Conservation (phyloP, 2,797 vertebrate genomes). For the Acomys russatus region DNA sequence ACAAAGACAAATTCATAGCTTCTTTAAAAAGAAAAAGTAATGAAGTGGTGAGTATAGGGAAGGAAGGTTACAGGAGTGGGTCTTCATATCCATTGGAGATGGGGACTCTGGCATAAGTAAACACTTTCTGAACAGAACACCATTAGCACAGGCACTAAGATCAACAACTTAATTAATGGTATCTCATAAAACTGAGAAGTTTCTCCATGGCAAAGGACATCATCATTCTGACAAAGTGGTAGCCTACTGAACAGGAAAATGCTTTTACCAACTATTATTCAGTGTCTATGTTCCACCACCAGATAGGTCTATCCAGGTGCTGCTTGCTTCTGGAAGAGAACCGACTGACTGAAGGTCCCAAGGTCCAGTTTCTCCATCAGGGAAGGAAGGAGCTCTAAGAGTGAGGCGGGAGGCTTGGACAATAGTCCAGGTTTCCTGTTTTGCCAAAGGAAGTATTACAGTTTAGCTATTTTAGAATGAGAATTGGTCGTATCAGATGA, state of each 20-base stretch:
- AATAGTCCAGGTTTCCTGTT: too few relatives aligned
- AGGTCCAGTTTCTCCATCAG: too few relatives aligned
- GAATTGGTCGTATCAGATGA: too few relatives aligned
- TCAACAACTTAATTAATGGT: neutral
- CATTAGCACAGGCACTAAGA: neutral
- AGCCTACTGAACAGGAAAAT: neutral
- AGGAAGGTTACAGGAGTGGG: neutral
- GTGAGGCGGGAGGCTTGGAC: too few relatives aligned
- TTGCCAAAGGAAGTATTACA: too few relatives aligned
- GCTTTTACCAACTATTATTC: neutral
- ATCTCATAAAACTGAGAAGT: neutral
- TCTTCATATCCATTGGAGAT: neutral
- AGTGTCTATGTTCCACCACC: too few relatives aligned
- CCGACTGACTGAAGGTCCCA: too few relatives aligned
- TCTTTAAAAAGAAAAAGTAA: neutral
- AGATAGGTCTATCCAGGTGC: too few relatives aligned
- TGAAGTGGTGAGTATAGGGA: neutral
- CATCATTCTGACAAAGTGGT: neutral
- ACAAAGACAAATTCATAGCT: neutral
- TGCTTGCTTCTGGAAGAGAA: too few relatives aligned
- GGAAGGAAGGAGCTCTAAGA: too few relatives aligned
- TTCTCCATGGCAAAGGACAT: neutral
- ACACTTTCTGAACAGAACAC: neutral
- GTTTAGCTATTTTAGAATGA: too few relatives aligned
- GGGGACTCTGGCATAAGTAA: neutral